Conservation (phyloP, 2,113 vertebrate genomes). For the Hystrix brachyura region DNA sequence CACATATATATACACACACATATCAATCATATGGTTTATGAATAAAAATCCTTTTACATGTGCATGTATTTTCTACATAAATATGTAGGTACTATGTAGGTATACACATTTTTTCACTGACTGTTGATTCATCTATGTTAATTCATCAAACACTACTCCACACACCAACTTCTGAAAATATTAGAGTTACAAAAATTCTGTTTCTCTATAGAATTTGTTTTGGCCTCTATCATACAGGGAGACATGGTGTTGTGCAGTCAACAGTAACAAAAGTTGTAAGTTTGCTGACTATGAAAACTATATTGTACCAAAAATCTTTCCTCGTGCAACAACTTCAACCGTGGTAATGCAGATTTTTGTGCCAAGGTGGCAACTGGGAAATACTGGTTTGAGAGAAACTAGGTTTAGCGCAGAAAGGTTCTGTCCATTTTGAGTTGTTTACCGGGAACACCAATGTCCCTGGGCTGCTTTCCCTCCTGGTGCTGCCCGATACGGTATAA, state of each 20-base stretch:
- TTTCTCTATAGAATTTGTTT: constrained; percentile 47
- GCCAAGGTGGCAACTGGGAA: constrained; percentile 9
- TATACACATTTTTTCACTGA: constrained; percentile 3
- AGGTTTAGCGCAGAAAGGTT: neutral
- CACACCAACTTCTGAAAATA: constrained; percentile 45
- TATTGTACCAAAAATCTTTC: constrained; percentile 42
- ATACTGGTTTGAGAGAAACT: constrained; percentile 21
- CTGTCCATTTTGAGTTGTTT: constrained; percentile 53
- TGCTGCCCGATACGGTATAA: neutral
- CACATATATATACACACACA: no score
- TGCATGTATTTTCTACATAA: neutral
- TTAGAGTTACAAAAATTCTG: constrained; percentile 22
- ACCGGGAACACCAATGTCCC: neutral
- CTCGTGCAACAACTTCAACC: constrained; percentile 20
- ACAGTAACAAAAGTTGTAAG: neutral
- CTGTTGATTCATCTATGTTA: constrained; percentile 19
- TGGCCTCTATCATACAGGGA: constrained; percentile 23
- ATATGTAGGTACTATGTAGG: neutral
- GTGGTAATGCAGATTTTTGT: neutral
- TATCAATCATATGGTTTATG: neutral
- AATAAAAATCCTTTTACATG: neutral
- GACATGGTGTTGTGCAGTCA: neutral
- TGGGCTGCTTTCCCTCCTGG: neutral
- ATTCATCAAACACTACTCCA: constrained; percentile 37
- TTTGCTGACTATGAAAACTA: constrained; percentile 23